These are phyloP conservation scores for Helicorthomorpha holstii DNA, from an alignment of 1,140 invertebrate species.

Conservation along the genomic window DNA sequence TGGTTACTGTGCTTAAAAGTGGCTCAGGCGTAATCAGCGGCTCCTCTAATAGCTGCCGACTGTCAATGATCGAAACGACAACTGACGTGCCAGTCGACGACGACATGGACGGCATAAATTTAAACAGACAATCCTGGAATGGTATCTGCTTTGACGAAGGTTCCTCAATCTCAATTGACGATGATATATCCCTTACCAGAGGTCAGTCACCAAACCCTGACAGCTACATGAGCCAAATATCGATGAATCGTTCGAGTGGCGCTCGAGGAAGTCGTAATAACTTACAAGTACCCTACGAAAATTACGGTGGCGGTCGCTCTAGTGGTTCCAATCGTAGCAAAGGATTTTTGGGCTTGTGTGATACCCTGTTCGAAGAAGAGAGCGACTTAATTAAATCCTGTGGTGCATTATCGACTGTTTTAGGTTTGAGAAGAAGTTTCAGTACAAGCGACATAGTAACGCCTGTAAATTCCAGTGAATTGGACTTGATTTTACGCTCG, in stretches of 20 bases:
- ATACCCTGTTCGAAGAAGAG: constrained; percentile 55
- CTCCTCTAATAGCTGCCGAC: too few relatives aligned
- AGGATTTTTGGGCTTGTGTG: constrained; percentile 11
- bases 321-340: constrained; percentile 31
- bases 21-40: too few relatives aligned
- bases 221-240: not conserved
- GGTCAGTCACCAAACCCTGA: constrained; percentile 53
- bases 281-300: constrained; percentile 7
- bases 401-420: constrained; percentile 52
- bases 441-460: constrained; percentile 18
- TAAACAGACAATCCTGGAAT: not conserved
- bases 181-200: constrained; percentile 33
- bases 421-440: constrained; percentile 61
- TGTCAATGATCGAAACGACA: too few relatives aligned
- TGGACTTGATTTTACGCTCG: not conserved
- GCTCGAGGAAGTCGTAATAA: constrained; percentile 3
- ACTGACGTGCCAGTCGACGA: too few relatives aligned
- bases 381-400: constrained; percentile 56
- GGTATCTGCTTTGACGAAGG: not conserved
- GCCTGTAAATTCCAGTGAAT: not conserved
- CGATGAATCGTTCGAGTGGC: constrained; percentile 4
- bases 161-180: constrained; percentile 12
- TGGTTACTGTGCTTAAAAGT: too few relatives aligned
- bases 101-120: too few relatives aligned
- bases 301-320: constrained; percentile 19